Conservation (phyloP, 2,797 vertebrate species). For the Eptatretus atami region DNA sequence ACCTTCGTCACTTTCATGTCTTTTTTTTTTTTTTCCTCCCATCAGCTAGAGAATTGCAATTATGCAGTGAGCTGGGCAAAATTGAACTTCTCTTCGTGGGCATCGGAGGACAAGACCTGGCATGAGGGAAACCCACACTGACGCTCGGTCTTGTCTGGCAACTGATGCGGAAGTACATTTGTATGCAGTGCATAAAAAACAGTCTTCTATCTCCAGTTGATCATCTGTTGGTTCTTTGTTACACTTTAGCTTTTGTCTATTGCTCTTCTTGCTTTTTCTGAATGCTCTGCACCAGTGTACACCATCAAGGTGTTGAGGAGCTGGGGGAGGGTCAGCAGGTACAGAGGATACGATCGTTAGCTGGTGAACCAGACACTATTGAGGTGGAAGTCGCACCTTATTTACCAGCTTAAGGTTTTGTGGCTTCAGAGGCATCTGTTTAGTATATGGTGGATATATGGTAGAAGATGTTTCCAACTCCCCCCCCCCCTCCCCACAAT, state of each 20-base stretch:
- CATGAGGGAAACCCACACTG: constrained; percentile 44
- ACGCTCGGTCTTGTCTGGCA: constrained; percentile 77
- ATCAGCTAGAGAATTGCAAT: constrained; percentile 90
- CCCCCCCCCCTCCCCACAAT: no score
- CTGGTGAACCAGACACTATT: constrained; percentile 42
- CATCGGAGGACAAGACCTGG: constrained; percentile 57
- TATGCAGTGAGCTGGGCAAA: constrained; percentile 69
- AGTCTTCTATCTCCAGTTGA: not conserved
- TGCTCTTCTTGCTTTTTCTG: constrained; percentile 6
- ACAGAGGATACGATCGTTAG: constrained; percentile 52
- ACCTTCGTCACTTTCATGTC: not conserved
- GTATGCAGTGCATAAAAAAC: not conserved
- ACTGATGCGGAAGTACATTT: constrained; percentile 54
- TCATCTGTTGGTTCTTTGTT: no score
- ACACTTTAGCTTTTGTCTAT: no score
- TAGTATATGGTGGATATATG: no score
- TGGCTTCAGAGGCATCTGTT: no score
- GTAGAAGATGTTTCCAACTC: no score
- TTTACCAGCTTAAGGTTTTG: constrained; percentile 55
- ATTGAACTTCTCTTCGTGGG: constrained; percentile 73
- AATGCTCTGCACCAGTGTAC: constrained; percentile 26
- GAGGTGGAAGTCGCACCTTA: constrained; percentile 28
- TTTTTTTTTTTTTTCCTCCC: constrained; percentile 9
- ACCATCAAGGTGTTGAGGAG: constrained; percentile 65
- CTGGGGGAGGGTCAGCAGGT: constrained; percentile 73